These are phyloP conservation scores for Chiloscyllium plagiosum DNA, from an alignment of 2,113 vertebrate genomes.

Conservation along the genomic window DNA sequence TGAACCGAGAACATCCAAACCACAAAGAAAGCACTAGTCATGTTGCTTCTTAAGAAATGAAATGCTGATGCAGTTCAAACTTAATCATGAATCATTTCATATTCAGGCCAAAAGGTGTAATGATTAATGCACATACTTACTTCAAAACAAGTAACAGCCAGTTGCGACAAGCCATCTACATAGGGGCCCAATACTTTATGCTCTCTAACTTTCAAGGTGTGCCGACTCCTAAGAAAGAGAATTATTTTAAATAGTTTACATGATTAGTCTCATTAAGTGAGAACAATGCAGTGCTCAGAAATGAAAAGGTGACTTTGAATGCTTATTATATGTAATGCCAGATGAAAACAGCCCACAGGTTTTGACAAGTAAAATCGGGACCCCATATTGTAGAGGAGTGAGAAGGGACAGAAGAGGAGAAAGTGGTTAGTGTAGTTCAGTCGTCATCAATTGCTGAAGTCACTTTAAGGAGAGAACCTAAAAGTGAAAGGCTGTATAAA, in stretches of 20 bases:
- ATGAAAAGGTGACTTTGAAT: too few relatives aligned
- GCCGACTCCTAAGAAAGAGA: conserved; percentile 68
- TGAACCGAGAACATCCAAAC: neutral
- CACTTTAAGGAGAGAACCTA: neutral
- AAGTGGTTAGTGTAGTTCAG: neutral
- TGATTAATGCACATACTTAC: conserved; percentile 54
- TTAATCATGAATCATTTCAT: neutral
- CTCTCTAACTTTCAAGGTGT: conserved; percentile 91
- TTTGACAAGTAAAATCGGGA: neutral
- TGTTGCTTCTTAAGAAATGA: neutral
- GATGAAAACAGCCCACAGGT: neutral
- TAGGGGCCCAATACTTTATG: conserved; percentile 96
- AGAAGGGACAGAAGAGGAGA: neutral
- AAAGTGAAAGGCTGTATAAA: neutral
- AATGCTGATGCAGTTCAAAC: accelerated
- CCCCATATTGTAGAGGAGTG: neutral
- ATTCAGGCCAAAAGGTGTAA: neutral
- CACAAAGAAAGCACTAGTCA: neutral
- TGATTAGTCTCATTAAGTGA: neutral
- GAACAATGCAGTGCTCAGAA: neutral
- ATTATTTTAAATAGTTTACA: neutral
- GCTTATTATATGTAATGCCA: neutral
- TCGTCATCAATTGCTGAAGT: neutral
- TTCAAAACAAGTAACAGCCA: conserved; percentile 91
- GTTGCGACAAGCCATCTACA: conserved; percentile 90